Percentiles rank a stretch among this genome's conserved stretches.
These are phyloP conservation scores for Hystrix brachyura DNA, from an alignment of 2,113 vertebrate genomes.

Conservation along the genomic window DNA sequence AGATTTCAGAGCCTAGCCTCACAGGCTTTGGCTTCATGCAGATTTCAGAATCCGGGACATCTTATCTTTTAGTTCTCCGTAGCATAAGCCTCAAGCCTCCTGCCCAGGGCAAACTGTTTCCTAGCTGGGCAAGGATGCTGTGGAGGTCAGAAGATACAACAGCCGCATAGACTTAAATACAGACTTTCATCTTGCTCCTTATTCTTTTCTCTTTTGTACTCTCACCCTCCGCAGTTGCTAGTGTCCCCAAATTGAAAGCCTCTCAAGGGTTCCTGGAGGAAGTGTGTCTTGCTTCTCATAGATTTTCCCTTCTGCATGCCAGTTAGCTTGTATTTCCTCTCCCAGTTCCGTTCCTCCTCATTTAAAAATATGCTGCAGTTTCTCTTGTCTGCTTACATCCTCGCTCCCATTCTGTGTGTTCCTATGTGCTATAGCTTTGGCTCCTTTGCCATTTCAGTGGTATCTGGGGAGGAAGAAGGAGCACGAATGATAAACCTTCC, in stretches of 20 bases:
- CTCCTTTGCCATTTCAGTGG: background rate
- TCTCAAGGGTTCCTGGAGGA: background rate
- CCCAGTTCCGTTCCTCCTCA: background rate
- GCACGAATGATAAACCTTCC: background rate
- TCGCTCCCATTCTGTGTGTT: background rate
- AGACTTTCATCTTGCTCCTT: background rate
- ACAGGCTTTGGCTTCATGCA: background rate
- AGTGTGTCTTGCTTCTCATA: background rate
- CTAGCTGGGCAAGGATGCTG: background rate
- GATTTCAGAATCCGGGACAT: background rate
- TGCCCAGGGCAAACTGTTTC: background rate
- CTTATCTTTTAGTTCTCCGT: background rate
- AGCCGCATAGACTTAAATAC: background rate
- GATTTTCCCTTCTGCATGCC: background rate
- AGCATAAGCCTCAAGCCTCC: background rate
- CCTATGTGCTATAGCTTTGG: background rate
- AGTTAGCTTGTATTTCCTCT: background rate
- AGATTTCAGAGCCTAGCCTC: background rate
- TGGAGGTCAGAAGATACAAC: background rate
- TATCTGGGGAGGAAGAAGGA: background rate
- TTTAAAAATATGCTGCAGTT: background rate
- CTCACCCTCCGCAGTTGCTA: background rate
- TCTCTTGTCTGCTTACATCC: background rate
- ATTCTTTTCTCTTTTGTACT: background rate
- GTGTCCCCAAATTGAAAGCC: too few species aligned